Base-by-base conservation (phyloP, 37 sponge, comb jelly and placozoan species). In the Geodia barretti region DNA sequence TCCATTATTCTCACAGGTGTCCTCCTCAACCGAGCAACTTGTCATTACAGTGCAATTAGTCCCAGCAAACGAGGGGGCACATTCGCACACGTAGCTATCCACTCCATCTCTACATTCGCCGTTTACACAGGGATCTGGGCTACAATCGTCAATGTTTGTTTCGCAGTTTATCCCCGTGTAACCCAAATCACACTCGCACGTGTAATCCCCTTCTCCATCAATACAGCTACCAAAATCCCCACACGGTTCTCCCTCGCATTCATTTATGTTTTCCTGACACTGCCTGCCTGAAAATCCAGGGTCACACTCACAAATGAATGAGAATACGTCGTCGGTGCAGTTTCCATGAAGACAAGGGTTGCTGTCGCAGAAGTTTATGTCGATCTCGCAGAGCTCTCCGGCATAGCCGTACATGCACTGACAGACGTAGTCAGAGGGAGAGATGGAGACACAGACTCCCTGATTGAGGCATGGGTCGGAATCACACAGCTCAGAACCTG, bases 101-200 rank as follows among this genome's bases (percentile, higher is more conserved):
- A 85, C 62, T 1, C 39, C 60, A 70, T 92, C 93, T 24, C 66
- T 41, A 77, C 93, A 92, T 1, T 78, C 90, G 1, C 68, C 59
- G 42, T 92, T 84, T 19, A 32, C 41, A 59, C 93, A 92, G 4
- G 78, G 43, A 58, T 72, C 54, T 28, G 64, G 36, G 24, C n/a
- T 0, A 37, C 93, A 92, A 36, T 88, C 93, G 54, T 92, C 79
- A 41, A 84, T 88, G 32, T 88, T 79, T 30, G 74, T 62, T 5
- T 62, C 77, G 60, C 92, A 92, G 37, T 70, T 47, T 0, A 21
- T 24, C 21, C 92, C 92, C 20, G 75, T 83, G 67, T 83, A 87
- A 0, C 92, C 92, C 36, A 28, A 11, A 33, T 24, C n/a, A 64
- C 92, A 92, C 1, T 5, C 31, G 32, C 92, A 92, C 0, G 72